Base-by-base conservation (phyloP, 1,140 invertebrate genomes). In the Psilanteris sp. region DNA sequence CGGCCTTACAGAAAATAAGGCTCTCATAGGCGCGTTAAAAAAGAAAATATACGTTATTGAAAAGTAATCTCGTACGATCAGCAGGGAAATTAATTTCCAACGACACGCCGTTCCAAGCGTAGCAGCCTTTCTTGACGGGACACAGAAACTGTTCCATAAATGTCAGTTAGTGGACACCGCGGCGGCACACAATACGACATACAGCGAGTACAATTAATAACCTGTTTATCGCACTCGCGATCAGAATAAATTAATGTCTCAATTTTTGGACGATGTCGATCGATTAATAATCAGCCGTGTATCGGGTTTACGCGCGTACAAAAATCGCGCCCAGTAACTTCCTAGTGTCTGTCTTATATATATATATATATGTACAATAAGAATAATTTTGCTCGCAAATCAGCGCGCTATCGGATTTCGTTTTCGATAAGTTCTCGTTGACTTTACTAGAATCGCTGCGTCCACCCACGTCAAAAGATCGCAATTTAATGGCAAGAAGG, bases 391-490 rank as follows among this genome's bases (percentile, higher is more conserved):
- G 31, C 70, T 66, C 59, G 52, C 50, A 55, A 59, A 66, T 59
- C 59, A 48, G 46, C 22, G 8, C 9, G 26, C 61, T 32, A 62
- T 75, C 72, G 57, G 62, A 64, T 75, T 62, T 57, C 64, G 67
- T 57, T 57, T 50, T 29, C 48, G 59, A 64, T 52, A 59, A 66
- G 27, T 76, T 70, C 31, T 50, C 41, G 32, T 29, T 39, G 64
- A 59, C 59, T 76, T 54, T 66, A 16, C 36, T 54, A 18, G 57
- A 34, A 59, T 68, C 62, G 55, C 52, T 50, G 37, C 27, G 48
- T 70, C 73, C 74, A 62, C 74, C 74, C 67, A 72, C 67, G 48
- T 62, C 46, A 55, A 16, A 48, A 77, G 55, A 71, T 77, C 66
- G 48, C 34, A 59, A 61, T 71, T 77, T 77, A 77, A 77, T 77